Percentiles rank a stretch among this genome's conserved stretches.
Conservation (phyloP, 1,140 invertebrate genomes). For the Archegozetes longisetosus region DNA sequence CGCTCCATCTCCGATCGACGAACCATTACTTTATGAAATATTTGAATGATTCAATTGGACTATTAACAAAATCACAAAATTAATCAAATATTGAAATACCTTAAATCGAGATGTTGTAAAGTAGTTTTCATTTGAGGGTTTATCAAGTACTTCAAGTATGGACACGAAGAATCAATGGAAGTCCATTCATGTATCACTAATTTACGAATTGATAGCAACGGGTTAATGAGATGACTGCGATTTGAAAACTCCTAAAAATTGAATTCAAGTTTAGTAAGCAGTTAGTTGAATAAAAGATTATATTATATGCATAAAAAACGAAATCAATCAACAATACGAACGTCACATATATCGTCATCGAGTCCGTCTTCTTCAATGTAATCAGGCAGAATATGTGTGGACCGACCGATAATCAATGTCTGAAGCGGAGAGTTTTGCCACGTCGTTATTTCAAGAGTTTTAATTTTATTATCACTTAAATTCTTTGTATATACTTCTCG, state of each 20-base stretch:
- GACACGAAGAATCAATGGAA: neutral
- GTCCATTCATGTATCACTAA: slow-evolving; percentile 15
- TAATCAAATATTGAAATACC: slow-evolving; percentile 2
- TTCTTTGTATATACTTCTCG: neutral
- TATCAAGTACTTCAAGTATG: neutral
- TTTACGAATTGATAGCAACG: neutral
- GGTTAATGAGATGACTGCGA: neutral
- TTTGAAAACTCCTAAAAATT: neutral
- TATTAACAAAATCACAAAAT: neutral
- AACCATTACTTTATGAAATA: slow-evolving; percentile 5
- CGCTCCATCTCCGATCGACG: slow-evolving; percentile 10
- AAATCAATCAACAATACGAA: neutral
- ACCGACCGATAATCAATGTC: slow-evolving; percentile 7
- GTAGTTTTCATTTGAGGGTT: slow-evolving; percentile 4
- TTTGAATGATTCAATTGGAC: neutral
- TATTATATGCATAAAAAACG: neutral
- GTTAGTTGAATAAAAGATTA: neutral
- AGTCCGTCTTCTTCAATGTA: neutral
- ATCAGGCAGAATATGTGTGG: neutral
- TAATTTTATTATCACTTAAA: neutral
- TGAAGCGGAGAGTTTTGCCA: slow-evolving; percentile 8
- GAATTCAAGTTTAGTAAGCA: neutral
- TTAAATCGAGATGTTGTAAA: slow-evolving; percentile 16
- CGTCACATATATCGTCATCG: neutral
- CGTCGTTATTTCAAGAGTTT: neutral